phyloP scores from a whole-genome alignment of 1,140 invertebrate genomes.

The Brachionus paranguensis region DNA sequence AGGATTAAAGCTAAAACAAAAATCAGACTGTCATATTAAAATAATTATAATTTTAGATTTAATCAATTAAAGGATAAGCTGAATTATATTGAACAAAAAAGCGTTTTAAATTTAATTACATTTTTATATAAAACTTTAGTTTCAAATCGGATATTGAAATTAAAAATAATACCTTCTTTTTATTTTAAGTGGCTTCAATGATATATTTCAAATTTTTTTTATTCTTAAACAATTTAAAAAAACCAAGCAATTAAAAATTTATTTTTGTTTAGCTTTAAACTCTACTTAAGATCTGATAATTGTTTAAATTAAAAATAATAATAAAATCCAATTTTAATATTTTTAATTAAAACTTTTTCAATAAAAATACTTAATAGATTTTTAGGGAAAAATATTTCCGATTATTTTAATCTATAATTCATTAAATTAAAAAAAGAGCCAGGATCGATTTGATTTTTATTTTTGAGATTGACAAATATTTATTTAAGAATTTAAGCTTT shows the following conservation, averaged over 20 bases:
- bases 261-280: not conserved
- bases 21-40: not conserved
- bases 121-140: not conserved
- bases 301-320: not conserved
- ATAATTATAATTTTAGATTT: not conserved
- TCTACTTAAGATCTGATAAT: not conserved
- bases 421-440: not conserved
- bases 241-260: not conserved
- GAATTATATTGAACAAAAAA: not conserved
- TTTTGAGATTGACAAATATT: not conserved
- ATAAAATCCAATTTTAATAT: not conserved
- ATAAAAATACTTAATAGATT: not conserved
- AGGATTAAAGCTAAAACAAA: not conserved
- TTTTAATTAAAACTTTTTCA: not conserved
- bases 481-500: not conserved
- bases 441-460: not conserved
- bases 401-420: not conserved
- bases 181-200: not conserved
- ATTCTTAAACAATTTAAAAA: not conserved
- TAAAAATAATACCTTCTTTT: not conserved
- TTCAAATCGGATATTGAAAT: not conserved
- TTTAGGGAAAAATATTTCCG: not conserved
- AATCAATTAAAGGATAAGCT: not conserved
- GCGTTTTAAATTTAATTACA: not conserved
- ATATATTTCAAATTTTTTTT: not conserved